Percentiles rank a stretch among this genome's conserved stretches.
These are phyloP conservation scores for Deroptyus accipitrinus DNA, from an alignment of 2,113 vertebrate species.

Conservation along the genomic window DNA sequence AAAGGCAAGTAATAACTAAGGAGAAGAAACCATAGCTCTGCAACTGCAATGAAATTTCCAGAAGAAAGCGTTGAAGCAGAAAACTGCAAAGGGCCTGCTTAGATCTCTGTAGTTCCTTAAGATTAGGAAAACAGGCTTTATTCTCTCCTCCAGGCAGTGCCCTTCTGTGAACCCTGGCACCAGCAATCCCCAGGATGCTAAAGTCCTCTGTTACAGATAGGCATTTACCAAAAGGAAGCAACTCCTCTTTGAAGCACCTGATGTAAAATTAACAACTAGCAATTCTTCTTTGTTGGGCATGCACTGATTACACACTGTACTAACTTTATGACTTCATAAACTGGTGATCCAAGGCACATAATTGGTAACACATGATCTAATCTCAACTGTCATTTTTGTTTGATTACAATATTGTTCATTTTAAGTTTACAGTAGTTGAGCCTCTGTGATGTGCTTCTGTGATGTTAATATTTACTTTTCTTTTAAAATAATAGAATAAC, in stretches of 20 bases:
- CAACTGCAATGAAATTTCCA: background rate
- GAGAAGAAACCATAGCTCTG: background rate
- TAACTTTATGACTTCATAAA: slow-evolving; percentile 33
- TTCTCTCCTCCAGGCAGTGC: background rate
- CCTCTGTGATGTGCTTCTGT: background rate
- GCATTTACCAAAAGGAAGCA: background rate
- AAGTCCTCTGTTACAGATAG: background rate
- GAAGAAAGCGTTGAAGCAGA: background rate
- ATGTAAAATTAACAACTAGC: background rate
- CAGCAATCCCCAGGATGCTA: background rate
- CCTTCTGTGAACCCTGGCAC: background rate
- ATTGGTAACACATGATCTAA: background rate
- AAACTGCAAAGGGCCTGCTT: background rate
- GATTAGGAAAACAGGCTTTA: background rate
- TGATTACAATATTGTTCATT: background rate
- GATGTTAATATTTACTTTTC: slow-evolving; percentile 15
- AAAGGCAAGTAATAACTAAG: background rate
- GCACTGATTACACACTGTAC: background rate
- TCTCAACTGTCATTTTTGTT: background rate
- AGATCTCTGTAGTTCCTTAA: background rate
- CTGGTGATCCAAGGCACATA: background rate
- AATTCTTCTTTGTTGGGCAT: background rate
- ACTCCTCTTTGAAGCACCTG: background rate
- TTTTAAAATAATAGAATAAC: slow-evolving; percentile 3
- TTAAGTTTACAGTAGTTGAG: background rate